These are phyloP conservation scores for Dromococcyx pavoninus DNA, from an alignment of 2,797 vertebrate species.

Conservation along the genomic window DNA sequence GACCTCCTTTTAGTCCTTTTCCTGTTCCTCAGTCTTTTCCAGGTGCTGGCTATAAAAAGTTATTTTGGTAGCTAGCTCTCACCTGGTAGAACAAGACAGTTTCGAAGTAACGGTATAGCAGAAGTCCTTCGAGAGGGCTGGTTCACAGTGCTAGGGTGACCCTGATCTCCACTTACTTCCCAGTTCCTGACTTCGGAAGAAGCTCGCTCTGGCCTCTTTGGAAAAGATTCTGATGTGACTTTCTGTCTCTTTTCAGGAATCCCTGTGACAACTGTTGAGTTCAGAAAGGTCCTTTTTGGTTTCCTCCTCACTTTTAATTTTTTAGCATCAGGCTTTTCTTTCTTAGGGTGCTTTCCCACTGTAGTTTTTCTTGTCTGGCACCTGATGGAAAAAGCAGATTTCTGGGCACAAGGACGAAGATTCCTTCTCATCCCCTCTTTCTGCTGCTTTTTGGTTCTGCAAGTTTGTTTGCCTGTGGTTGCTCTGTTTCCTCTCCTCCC, in stretches of 20 bases:
- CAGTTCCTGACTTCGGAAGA: slow-evolving; percentile 19
- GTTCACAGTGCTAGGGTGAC: slow-evolving; percentile 21
- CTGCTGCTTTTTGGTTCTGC: slow-evolving; percentile 65
- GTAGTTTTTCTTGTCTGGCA: slow-evolving; percentile 57
- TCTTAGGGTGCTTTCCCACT: slow-evolving; percentile 58
- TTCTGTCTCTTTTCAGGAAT: slow-evolving; percentile 39
- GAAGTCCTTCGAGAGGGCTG: neutral
- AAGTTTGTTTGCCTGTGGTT: slow-evolving; percentile 27
- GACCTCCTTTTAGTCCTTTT: neutral
- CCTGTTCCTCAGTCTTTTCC: neutral
- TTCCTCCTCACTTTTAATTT: slow-evolving; percentile 47
- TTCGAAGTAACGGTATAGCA: slow-evolving; percentile 44
- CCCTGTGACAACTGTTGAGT: neutral
- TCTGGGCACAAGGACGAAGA: slow-evolving; percentile 18
- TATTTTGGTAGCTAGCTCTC: slow-evolving; percentile 43
- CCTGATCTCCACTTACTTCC: slow-evolving; percentile 6
- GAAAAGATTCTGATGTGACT: slow-evolving; percentile 11
- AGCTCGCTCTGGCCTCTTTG: neutral
- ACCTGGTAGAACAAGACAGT: slow-evolving; percentile 45
- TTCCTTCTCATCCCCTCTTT: slow-evolving; percentile 65
- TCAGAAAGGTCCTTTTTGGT: slow-evolving; percentile 34
- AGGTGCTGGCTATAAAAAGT: neutral
- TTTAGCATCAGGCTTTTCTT: slow-evolving; percentile 52
- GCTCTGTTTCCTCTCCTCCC: slow-evolving; percentile 27
- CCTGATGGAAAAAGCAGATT: slow-evolving; percentile 44